A percentile compares a stretch with the other conserved stretches of the same genome.
Evolutionary conservation across 2,888 invertebrate species (phyloP).

Genomic region (Mimachlamys varia): DNA sequence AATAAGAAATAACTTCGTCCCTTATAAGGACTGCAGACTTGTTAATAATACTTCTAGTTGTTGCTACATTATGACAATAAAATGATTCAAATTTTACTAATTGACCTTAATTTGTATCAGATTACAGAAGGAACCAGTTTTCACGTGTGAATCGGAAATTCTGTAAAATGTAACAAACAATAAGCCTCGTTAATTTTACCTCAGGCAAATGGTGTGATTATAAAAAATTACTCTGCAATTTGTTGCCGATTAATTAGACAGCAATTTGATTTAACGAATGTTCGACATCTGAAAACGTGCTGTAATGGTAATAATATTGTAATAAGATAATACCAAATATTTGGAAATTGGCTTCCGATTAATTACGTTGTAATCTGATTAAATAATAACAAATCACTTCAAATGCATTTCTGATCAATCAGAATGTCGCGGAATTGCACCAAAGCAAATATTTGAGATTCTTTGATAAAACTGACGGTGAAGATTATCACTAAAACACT

Average conservation of each 20-base stretch:
- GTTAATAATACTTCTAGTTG: neutral
- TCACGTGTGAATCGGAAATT: neutral
- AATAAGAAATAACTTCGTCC: too few species aligned
- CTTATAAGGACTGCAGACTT: neutral
- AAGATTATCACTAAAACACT: neutral
- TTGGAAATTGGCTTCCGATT: conserved; percentile 8
- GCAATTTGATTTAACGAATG: neutral
- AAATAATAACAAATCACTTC: neutral
- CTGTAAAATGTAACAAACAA: neutral
- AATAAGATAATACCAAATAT: neutral
- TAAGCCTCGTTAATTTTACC: neutral
- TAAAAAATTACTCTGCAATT: neutral
- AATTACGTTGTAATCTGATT: neutral
- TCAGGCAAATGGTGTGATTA: neutral
- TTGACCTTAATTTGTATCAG: neutral
- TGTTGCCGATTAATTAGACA: neutral
- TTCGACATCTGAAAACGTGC: neutral
- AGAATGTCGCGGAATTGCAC: neutral
- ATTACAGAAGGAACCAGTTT: neutral
- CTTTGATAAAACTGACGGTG: neutral
- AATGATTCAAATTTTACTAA: neutral
- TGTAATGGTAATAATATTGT: neutral
- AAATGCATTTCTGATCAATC: neutral
- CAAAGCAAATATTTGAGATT: neutral
- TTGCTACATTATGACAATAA: neutral